Conservation (phyloP, 2,888 invertebrate species). For the Bombyx huttoni region DNA sequence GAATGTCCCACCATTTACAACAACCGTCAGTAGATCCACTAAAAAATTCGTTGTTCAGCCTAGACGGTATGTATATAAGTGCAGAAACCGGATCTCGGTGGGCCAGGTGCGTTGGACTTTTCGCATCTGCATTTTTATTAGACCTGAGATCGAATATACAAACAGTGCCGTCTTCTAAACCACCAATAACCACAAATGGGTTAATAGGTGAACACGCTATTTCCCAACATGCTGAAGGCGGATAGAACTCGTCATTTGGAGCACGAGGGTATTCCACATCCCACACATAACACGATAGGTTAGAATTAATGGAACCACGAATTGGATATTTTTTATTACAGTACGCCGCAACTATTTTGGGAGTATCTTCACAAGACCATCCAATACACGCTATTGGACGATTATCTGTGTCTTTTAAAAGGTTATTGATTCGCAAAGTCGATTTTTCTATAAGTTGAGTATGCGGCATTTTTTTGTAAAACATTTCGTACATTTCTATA, state of each 20-base stretch:
- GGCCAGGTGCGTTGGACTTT: constrained; percentile 58
- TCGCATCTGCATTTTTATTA: constrained; percentile 78
- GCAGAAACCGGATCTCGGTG: constrained; percentile 67
- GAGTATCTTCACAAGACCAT: constrained; percentile 77
- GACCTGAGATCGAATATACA: constrained; percentile 81
- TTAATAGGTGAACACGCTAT: constrained; percentile 25
- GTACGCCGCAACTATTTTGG: constrained; percentile 75
- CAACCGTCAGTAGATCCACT: constrained; percentile 74
- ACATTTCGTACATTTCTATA: constrained; percentile 81
- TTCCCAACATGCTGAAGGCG: constrained; percentile 36
- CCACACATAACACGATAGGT: constrained; percentile 76
- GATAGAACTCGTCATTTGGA: constrained; percentile 18
- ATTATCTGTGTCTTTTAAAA: constrained; percentile 70
- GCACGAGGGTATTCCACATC: constrained; percentile 54
- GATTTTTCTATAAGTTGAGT: constrained; percentile 58
- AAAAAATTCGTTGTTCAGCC: constrained; percentile 73
- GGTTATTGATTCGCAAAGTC: constrained; percentile 69
- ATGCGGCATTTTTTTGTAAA: constrained; percentile 71
- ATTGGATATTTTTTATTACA: constrained; percentile 40
- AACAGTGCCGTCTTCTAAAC: constrained; percentile 37
- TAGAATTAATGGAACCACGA: constrained; percentile 12
- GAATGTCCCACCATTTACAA: constrained; percentile 77
- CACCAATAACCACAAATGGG: constrained; percentile 28
- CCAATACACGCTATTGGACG: constrained; percentile 69
- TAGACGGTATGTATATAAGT: constrained; percentile 69